These are phyloP conservation scores for Dendrocopos noguchii DNA, from an alignment of 2,113 vertebrate species.

Conservation along the genomic window DNA sequence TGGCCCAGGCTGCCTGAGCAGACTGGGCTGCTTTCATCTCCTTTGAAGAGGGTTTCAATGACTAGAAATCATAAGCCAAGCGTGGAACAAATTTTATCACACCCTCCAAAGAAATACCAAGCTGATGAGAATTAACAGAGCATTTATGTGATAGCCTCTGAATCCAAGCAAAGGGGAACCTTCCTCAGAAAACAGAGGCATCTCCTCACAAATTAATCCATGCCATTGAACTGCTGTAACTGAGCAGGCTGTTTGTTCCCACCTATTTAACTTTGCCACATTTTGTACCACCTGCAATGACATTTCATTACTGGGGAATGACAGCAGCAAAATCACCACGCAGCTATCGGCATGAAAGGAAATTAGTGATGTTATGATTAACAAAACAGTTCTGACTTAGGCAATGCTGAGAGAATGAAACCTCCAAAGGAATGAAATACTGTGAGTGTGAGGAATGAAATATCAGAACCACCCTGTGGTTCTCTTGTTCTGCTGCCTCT, in stretches of 20 bases:
- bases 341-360: constrained; percentile 53
- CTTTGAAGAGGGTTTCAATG: background rate
- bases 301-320: constrained; percentile 60
- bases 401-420: background rate
- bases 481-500: background rate
- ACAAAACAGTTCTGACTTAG: constrained; percentile 36
- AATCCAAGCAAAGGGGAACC: background rate
- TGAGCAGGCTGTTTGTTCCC: constrained; percentile 11
- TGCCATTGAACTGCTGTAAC: background rate
- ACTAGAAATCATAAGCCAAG: background rate
- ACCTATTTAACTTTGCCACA: constrained; percentile 48
- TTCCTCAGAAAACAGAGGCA: background rate
- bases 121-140: background rate
- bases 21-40: background rate
- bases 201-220: constrained; percentile 31
- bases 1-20: background rate
- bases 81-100: background rate
- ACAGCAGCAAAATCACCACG: constrained; percentile 43
- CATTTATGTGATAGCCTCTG: background rate
- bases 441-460: background rate
- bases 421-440: background rate
- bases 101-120: background rate
- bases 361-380: constrained; percentile 66
- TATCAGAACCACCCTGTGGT: constrained; percentile 23
- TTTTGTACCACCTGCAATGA: constrained; percentile 61